Base-by-base conservation (phyloP, 2,797 vertebrate genomes). In the Anguilla anguilla region DNA sequence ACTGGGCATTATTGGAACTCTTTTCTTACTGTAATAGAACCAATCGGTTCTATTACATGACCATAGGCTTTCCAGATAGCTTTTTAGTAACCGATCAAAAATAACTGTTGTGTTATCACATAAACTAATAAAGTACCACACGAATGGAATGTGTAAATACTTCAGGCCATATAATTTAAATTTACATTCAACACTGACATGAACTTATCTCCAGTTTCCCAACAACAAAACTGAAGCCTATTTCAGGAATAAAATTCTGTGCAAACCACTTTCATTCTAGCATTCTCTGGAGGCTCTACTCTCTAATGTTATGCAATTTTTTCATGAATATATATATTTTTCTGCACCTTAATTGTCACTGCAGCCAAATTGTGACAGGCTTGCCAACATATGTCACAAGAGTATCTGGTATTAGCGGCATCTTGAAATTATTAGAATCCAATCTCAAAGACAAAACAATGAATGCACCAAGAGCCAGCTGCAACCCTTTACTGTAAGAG, bases 1-100 rank as follows among this genome's bases (percentile, higher is more conserved):
- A 43, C 83, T 72, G 86, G 88, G 46, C 59, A 83, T 85, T 4
- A 46, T 4, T 39, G 61, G 74, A 83, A 88, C 13, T 3, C 31
- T 55, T 82, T 59, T 31, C 49, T 28, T n/a, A 19, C 28, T 84
- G 51, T 59, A 39, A 22, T 22, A 17, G 25, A 49, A 17, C 6
- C 13, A 6, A 35, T 57, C n/a, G 7, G 28, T 15, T 61, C 22
- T 22, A 43, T 79, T 43, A 19, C 19, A 82, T 1, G 19, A 77
- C 28, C 25, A 25, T 82, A 1, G 1, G 46, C 46, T 82, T 43
- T 6, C 13, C 74, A 22, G 35, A 25, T 25, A 69, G 64, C n/a
- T 69, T 69, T 51, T 51, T 19, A 6, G 77, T 49, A 9, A 3
- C 43, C n/a, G 25, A n/a, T n/a, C 64, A 69, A 10, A 69, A 5